Evolutionary conservation across 2,888 invertebrate species (phyloP).

Genomic region (Thecocarcelia acutangulata): DNA sequence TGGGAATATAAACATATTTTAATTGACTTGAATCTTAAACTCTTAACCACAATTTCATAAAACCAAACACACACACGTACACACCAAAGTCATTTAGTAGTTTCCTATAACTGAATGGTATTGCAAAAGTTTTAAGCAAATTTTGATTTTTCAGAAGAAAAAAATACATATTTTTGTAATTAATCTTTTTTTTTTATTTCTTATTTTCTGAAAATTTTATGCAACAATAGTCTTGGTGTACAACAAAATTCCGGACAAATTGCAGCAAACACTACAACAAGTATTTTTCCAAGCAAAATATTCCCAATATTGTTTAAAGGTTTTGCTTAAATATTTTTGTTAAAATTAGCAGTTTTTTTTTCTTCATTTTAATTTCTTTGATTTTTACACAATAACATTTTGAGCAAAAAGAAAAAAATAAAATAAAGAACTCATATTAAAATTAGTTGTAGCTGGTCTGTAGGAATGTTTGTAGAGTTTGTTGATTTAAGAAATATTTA

Average conservation of each 20-base stretch:
- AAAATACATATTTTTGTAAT: slow-evolving; percentile 21
- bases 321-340: slow-evolving; percentile 12
- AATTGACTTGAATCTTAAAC: slow-evolving; percentile 17
- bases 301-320: slow-evolving; percentile 66
- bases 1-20: slow-evolving; percentile 27
- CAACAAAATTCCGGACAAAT: slow-evolving; percentile 38
- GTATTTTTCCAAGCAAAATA: slow-evolving; percentile 51
- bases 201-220: slow-evolving; percentile 31
- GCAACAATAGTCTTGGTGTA: slow-evolving; percentile 42
- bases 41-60: slow-evolving; percentile 3
- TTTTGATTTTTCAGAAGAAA: slow-evolving; percentile 1
- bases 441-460: slow-evolving; percentile 30
- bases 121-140: neutral
- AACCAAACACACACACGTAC: neutral
- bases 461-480: slow-evolving; percentile 16
- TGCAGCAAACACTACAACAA: slow-evolving; percentile 37
- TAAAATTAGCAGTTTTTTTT: neutral
- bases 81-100: too few species aligned
- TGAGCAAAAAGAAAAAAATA: slow-evolving; percentile 8
- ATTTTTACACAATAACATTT: slow-evolving; percentile 59
- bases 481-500: slow-evolving; percentile 40
- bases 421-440: slow-evolving; percentile 20
- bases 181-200: slow-evolving; percentile 5
- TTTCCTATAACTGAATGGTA: too few species aligned
- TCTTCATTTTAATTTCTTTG: slow-evolving; percentile 41